Evolutionary conservation across 2,797 vertebrate genomes (phyloP), one percentile per base, ranked within the genome.

Genomic region (Crenuchus spilurus): DNA sequence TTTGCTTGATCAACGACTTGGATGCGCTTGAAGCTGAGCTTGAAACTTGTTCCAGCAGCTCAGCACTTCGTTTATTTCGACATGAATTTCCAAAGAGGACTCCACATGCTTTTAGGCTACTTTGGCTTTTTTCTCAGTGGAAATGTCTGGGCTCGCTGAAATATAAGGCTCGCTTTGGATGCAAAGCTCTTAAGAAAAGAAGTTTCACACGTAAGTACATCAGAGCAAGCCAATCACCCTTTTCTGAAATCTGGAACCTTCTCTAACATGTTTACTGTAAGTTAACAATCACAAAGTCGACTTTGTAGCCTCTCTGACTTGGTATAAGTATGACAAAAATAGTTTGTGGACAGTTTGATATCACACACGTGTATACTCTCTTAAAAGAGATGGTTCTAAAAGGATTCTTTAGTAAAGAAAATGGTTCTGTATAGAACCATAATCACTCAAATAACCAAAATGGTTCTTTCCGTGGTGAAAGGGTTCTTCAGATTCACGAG

Each of bases 181-280:
- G 78, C 64, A 82, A 81, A 76, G 81, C 81, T 70, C 69, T 77
- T 71, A 79, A 76, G 26, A 77, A 70, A 74, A 79, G 74, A 76
- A 87, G 75, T 85, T 87, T 86, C 80, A 85, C 73, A 83, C 52
- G 84, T 87, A 80, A 86, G 86, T 84, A 72, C n/a, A 8, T 0
- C 54, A 55, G 5, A 13, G 11, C n/a, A 28, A 57, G 37, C 33
- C 44, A 13, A 9, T 55, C 26, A 30, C 14, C 6, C 14, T 39
- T 31, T 48, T 9, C 9, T 52, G 10, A 44, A 73, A 28, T 55
- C 46, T 63, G 48, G 35, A 70, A 64, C 20, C 18, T 76, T 70
- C 66, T 42, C 16, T 20, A 16, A 2, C 28, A 10, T 8, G 26
- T 54, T 52, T 35, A 24, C n/a, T 22, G 14, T 37, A 4, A 37